Evolutionary conservation across 2,888 invertebrate genomes (phyloP), one percentile per base, ranked within the genome.

Genomic region (Eustalomyia histrio): DNA sequence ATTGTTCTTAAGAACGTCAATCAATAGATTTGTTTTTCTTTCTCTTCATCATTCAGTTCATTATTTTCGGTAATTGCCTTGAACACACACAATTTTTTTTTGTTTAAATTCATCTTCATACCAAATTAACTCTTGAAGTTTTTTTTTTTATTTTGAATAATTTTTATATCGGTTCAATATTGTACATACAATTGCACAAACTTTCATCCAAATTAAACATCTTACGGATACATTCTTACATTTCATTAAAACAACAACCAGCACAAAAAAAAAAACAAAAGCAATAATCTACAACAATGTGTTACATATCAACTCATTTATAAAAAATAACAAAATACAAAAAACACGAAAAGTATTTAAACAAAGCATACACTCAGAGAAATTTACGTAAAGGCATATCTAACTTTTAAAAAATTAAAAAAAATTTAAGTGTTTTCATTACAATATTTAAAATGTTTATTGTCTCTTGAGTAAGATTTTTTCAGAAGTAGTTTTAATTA

Each of bases 301-400:
- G 80, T 75, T 68, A 80, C 76, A 80, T 71, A 76, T 80, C 80
- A 73, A 68, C 63, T 73, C 64, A 64, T 76, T 80, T 68, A 80
- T 57, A 61, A 63, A 63, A 50, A 58, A 69, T n/a, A 24, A 57
- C 12, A 53, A 43, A 55, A 60, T 61, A 35, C 8, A 63, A 69
- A 55, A 67, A 68, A 47, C 58, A 67, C 47, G n/a, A n/a, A 63
- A 24, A 71, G 47, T 65, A 67, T 47, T 17, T 35, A 24, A 21
- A 61, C 47, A 47, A 47, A 47, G 43, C n/a, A 47, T 47, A 47
- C 43, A 47, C 43, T 47, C 0, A 6, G 14, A 2, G 43, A 47
- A 47, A 47, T 47, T n/a, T 47, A 2, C 3, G 1, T 47, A 47
- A n/a, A n/a, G 6, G 14, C n/a, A 47, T 3, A 6, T 6, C 3